Base-by-base conservation (phyloP, 2,888 invertebrate genomes). In the Rhagium mordax region DNA sequence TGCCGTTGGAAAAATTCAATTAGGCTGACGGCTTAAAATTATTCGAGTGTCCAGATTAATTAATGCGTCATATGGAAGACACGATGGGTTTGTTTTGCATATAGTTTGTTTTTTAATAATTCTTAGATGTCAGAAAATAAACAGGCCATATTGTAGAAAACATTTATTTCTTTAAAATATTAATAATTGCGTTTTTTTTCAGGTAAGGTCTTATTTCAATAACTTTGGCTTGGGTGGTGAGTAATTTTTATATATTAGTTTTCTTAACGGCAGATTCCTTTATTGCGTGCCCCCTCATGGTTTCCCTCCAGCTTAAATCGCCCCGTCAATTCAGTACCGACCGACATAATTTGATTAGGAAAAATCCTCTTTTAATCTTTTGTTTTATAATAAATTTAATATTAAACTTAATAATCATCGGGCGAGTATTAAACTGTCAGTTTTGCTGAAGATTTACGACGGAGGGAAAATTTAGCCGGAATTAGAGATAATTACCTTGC, bases 171-270 rank as follows among this genome's bases (percentile, higher is more conserved):
- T n/a, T n/a, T n/a, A n/a, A n/a, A n/a, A n/a, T n/a, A n/a, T n/a
- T n/a, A n/a, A n/a, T n/a, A n/a, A n/a, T n/a, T n/a, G n/a, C n/a
- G n/a, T 51, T 51, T 8, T 59, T 59, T 59, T 59, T 29, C 57
- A 59, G 57, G 57, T 59, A 59, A 59, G 57, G 29, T 59, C 29
- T 59, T 59, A 27, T 59, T 33, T 33, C 33, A 33, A 5, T 33
- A 33, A 33, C 33, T 33, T 33, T 33, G 33, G 33, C 10, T 33
- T 59, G 57, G 57, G 57, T 59, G 57, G 57, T 59, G 57, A 59
- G 57, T 59, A 59, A 59, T 8, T 29, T 6, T 15, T 13, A 57
- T 18, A 27, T 24, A 57, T 15, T 57, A 24, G 13, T 57, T 27
- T 21, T 16, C 49, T 16, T 49, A 7, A 15, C 7, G 15, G 48